Evolutionary conservation across 2,888 invertebrate species (phyloP).

Genomic region (Sarcophaga caerulescens): DNA sequence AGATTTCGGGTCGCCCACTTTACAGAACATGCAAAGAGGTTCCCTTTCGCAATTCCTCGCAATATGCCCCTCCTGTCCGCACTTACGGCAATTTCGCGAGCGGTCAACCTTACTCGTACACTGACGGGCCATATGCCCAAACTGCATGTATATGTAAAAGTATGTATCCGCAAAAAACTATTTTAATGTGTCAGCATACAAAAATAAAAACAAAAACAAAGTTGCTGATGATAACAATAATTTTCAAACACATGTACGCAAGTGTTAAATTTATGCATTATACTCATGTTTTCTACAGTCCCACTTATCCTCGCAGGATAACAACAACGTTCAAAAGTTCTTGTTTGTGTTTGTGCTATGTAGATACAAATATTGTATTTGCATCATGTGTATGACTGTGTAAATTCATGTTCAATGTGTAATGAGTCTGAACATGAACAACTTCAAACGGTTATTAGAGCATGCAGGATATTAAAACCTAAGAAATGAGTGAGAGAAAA

Average conservation of each 20-base stretch:
- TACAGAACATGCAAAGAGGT: too few species aligned
- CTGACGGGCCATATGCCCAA: too few species aligned
- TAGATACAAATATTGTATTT: too few species aligned
- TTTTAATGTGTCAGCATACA: constrained; percentile 58
- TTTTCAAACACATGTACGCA: constrained; percentile 56
- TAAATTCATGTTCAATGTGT: constrained; percentile 28
- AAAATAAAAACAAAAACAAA: constrained; percentile 37
- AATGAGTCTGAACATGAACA: constrained; percentile 48
- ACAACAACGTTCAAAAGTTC: not conserved
- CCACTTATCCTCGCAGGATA: not conserved
- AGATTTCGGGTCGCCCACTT: too few species aligned
- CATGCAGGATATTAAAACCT: constrained; percentile 41
- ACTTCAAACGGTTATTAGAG: constrained; percentile 54
- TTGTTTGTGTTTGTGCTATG: too few species aligned
- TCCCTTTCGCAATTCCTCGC: too few species aligned
- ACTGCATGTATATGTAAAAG: too few species aligned
- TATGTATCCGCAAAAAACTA: too few species aligned
- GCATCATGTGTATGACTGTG: not conserved
- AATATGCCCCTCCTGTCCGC: too few species aligned
- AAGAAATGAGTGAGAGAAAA: too few species aligned
- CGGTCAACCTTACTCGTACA: too few species aligned
- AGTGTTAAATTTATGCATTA: constrained; percentile 58
- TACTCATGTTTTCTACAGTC: not conserved
- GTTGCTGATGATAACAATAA: constrained; percentile 61
- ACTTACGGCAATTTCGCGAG: too few species aligned